These are phyloP conservation scores for Drosophila kurseongensis DNA, from an alignment of 1,140 invertebrate genomes.

Conservation along the genomic window DNA sequence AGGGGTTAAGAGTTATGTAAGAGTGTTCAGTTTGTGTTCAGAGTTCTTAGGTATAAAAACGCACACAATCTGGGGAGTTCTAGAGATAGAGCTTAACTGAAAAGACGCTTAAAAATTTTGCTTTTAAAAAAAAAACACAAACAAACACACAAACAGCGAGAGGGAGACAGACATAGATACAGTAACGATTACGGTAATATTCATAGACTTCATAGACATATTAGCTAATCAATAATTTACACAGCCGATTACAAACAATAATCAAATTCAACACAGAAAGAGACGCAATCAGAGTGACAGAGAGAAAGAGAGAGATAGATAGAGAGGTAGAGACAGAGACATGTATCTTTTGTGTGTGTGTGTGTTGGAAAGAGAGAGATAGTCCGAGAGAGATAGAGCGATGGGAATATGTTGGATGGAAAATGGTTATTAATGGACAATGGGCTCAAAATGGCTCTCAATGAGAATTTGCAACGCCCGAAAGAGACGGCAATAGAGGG, in stretches of 20 bases:
- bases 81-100: constrained; percentile 28
- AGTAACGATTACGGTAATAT: constrained; percentile 19
- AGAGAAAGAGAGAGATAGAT: constrained; percentile 27
- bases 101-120: constrained; percentile 44
- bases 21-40: constrained; percentile 17
- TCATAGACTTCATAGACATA: constrained; percentile 27
- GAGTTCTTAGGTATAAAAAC: constrained; percentile 19
- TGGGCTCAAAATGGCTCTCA: constrained; percentile 46
- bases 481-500: background rate
- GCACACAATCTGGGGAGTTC: constrained; percentile 26
- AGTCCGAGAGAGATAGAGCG: constrained; percentile 31
- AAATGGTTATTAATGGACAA: constrained; percentile 70
- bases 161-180: constrained; percentile 49
- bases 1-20: constrained; percentile 18
- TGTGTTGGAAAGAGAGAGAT: constrained; percentile 21
- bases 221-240: constrained; percentile 46
- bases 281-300: constrained; percentile 17
- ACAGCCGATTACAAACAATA: constrained; percentile 63
- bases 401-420: constrained; percentile 72
- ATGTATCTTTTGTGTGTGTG: constrained; percentile 19
- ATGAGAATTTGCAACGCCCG: constrained; percentile 28
- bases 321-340: constrained; percentile 19
- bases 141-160: constrained; percentile 43
- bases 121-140: constrained; percentile 20
- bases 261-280: constrained; percentile 41